Evolutionary conservation across 2,113 vertebrate genomes (phyloP).

Genomic region (Psophia crepitans): DNA sequence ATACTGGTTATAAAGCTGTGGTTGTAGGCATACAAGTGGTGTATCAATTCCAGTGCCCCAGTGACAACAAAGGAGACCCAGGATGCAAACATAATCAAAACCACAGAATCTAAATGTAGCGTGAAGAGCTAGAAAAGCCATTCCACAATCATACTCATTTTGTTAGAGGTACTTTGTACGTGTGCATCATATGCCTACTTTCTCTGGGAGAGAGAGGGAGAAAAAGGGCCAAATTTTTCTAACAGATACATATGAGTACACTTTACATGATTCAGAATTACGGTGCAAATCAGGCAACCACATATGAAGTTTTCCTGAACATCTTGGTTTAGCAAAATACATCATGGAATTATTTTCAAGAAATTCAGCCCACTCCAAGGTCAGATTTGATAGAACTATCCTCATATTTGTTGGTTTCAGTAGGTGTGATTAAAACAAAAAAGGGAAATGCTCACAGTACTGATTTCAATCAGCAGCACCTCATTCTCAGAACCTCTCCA

Average conservation of each 20-base stretch:
- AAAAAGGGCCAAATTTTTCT: not conserved
- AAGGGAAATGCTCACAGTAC: not conserved
- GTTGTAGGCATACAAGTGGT: not conserved
- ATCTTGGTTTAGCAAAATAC: not conserved
- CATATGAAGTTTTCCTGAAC: not conserved
- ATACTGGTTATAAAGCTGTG: slow-evolving; percentile 18
- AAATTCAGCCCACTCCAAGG: not conserved
- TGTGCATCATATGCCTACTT: not conserved
- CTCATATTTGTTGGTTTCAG: not conserved
- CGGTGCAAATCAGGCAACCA: not conserved
- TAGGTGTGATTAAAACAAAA: not conserved
- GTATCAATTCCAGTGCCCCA: not conserved
- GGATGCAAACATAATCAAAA: not conserved
- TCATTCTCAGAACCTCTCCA: not conserved
- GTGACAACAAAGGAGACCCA: slow-evolving; percentile 8
- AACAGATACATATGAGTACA: not conserved
- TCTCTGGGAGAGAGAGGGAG: not conserved
- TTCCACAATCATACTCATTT: not conserved
- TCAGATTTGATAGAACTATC: not conserved
- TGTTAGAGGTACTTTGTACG: not conserved
- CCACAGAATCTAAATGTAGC: not conserved
- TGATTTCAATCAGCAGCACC: not conserved
- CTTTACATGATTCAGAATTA: not conserved
- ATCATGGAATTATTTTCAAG: not conserved
- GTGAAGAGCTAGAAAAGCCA: not conserved